Evolutionary conservation across 1,140 invertebrate species (phyloP).

Genomic region (Lordiphosa clarofinis): DNA sequence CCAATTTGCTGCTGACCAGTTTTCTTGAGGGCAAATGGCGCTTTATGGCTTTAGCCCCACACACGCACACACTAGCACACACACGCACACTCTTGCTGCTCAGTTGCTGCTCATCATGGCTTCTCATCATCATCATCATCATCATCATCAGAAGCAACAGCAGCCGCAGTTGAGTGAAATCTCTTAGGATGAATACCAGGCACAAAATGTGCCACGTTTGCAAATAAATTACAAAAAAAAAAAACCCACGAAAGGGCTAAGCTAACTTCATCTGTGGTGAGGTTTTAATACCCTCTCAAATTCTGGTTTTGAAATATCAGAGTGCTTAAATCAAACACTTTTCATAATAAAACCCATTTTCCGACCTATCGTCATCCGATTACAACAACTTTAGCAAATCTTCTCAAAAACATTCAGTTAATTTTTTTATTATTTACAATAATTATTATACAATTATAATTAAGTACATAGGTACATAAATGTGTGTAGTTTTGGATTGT

Average conservation of each 20-base stretch:
- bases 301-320: too few species aligned
- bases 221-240: constrained; percentile 36
- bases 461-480: too few species aligned
- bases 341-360: too few species aligned
- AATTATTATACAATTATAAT: too few species aligned
- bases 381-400: too few species aligned
- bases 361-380: too few species aligned
- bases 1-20: constrained; percentile 27
- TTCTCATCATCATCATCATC: constrained; percentile 18
- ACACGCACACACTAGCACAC: not conserved
- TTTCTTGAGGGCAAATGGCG: constrained; percentile 46
- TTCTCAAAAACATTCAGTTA: too few species aligned
- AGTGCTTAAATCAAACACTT: too few species aligned
- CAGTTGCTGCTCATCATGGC: constrained; percentile 21
- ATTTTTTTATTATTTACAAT: too few species aligned
- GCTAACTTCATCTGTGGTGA: too few species aligned
- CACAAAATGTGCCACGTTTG: constrained; percentile 40
- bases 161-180: constrained; percentile 6
- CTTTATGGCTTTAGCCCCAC: constrained; percentile 35
- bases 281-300: too few species aligned
- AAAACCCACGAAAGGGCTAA: not conserved
- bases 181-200: constrained; percentile 34
- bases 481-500: constrained; percentile 14
- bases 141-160: constrained; percentile 25
- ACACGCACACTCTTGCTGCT: too few species aligned